Base-by-base conservation (phyloP, 1,140 invertebrate species). In the Leptoteleia sp. region DNA sequence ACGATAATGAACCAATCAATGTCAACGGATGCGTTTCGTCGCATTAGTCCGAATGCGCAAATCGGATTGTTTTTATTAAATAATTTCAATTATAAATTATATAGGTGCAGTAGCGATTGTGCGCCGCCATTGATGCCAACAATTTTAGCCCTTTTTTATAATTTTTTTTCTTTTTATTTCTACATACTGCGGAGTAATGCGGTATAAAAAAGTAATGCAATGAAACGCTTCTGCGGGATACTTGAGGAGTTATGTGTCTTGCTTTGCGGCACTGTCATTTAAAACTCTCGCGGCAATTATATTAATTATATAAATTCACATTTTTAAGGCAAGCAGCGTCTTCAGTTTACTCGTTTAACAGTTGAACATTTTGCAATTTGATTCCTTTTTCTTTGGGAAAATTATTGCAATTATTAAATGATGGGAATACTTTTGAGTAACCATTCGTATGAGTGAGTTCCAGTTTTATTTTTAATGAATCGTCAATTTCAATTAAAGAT, bases 1-100 rank as follows among this genome's bases (percentile, higher is more conserved):
- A 76, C 55, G 62, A 68, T 76, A 62, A 76, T 62, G 72, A 54
- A 55, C 62, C 62, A 76, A 76, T 76, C 62, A 76, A 68, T 68
- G 62, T 62, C 62, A 57, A 11, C 33, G 15, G 25, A 57, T 70
- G 72, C 54, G 43, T 42, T 54, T 54, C 22, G 38, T 35, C 38
- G 8, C 62, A 33, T 3, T 19, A 15, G 40, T 15, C 25, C 19
- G 27, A 43, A 33, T 31, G 40, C 19, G 27, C 17, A 61, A 45
- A 48, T 25, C 9, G 9, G 3, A 8, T 29, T 13, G 48, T 12
- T n/a, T 43, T 31, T 61, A 19, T 57, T 29, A 8, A 16, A 17
- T 19, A 15, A 48, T 55, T 35, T 48, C 38, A 33, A 59, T 42
- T 59, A 12, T n/a, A 62, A 37, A 62, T 27, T 17, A 12, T 25